Base-by-base conservation (phyloP, 2,797 vertebrate genomes). In the Fistularia tabacaria region DNA sequence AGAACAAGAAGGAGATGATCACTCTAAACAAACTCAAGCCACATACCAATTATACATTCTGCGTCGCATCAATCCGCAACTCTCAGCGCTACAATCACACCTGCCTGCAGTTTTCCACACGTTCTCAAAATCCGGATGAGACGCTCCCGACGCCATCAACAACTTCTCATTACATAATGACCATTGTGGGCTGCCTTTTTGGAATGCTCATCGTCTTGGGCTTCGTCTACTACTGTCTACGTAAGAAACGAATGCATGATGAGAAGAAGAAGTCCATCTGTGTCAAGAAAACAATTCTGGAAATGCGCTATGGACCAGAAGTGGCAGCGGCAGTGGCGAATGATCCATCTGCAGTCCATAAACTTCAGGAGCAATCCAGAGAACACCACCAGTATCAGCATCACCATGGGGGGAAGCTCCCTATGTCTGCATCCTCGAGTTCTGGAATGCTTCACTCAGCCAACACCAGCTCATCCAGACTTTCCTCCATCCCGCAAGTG, bases 101-200 rank as follows among this genome's bases (percentile, higher is more conserved):
- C 64, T 99, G 97, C 69, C 79, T 99, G 60, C 92, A 92, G 57
- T 98, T 99, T 72, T 88, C 94, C 60, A 99, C 96, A 0, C 84
- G 93, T 11, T 88, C 90, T 52, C 91, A 89, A n/a, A 92, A 87
- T 56, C 86, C 81, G 0, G 92, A 94, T 7, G 92, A 95, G 48
- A 87, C 89, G 56, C 85, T 92, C 12, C 92, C 94, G 49, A 93
- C 90, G 64, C 91, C 95, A 7, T 98, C 96, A 71, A 99, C 95
- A 54, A 98, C 96, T n/a, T 97, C 94, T 0, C 95, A 99, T 74
- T 99, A 99, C 79, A 99, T 99, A 64, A 95, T 99, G 94, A 99
- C 96, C 49, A 97, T 98, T 58, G 89, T 99, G 53, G 96, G 97
- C 57, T 99, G 96, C 66, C 92, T 99, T 42, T 99, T 99, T 43